Evolutionary conservation across 2,888 invertebrate species (phyloP).

Genomic region (Machimus rusticus): DNA sequence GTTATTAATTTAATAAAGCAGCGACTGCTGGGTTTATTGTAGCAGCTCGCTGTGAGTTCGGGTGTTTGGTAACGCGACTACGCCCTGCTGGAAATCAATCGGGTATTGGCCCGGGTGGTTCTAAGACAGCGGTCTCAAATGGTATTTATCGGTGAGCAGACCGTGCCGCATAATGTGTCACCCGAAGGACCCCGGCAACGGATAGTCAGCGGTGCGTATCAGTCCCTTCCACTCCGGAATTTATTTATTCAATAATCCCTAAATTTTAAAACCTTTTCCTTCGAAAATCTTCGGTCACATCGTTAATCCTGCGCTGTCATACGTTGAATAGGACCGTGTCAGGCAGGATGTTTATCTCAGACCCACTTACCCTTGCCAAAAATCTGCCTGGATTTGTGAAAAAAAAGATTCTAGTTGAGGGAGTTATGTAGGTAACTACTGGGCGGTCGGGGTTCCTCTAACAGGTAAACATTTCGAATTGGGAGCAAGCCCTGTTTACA

Average conservation of each 20-base stretch:
- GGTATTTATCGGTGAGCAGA: not conserved
- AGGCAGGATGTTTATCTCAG: not conserved
- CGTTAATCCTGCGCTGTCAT: conserved; percentile 22
- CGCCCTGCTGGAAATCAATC: not conserved
- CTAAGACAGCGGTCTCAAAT: not conserved
- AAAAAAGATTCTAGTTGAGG: not conserved
- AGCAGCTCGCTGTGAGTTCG: not conserved
- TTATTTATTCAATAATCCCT: conserved; percentile 34
- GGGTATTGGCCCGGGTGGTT: not conserved
- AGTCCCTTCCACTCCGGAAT: conserved; percentile 2
- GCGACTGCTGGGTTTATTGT: not conserved
- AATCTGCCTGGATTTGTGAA: not conserved
- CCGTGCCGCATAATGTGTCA: not conserved
- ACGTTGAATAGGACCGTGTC: not conserved
- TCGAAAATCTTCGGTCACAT: not conserved
- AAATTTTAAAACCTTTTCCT: conserved; percentile 11
- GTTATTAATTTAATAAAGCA: conserved; percentile 11
- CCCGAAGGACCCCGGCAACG: not conserved
- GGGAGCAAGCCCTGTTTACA: not conserved
- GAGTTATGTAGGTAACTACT: not conserved
- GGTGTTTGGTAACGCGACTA: not conserved
- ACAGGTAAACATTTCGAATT: conserved; percentile 42
- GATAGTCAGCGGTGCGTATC: conserved; percentile 19
- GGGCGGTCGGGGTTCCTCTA: conserved; percentile 18
- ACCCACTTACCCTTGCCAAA: not conserved